Evolutionary conservation across 2,888 invertebrate genomes (phyloP).

Genomic region (Ferrisia virgata): DNA sequence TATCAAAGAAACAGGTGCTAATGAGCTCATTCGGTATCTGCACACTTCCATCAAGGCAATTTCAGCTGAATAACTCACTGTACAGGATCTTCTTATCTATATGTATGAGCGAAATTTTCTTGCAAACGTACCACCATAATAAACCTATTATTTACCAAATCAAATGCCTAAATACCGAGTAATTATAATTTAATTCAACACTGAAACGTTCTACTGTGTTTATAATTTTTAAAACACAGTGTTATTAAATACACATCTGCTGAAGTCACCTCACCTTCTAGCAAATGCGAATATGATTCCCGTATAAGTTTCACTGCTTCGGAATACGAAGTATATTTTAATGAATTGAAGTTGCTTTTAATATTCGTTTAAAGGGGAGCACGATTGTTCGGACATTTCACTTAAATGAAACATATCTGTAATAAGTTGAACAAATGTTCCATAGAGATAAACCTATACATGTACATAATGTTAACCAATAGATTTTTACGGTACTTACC

Average conservation of each 20-base stretch:
- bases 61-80: neutral
- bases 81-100: neutral
- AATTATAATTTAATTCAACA: neutral
- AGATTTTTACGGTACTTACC: too few relatives aligned
- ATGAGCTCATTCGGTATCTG: neutral
- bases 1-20: neutral
- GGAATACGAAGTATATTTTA: neutral
- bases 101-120: neutral
- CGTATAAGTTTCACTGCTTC: neutral
- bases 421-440: too few relatives aligned
- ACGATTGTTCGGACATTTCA: neutral
- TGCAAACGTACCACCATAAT: neutral
- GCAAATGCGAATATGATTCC: neutral
- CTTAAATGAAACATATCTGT: neutral
- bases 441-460: too few relatives aligned
- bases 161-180: neutral
- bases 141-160: neutral
- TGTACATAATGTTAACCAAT: too few relatives aligned
- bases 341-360: neutral
- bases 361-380: neutral
- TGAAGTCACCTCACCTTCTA: neutral
- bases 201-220: neutral
- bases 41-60: neutral
- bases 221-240: neutral
- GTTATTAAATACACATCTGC: neutral